Base-by-base conservation (phyloP, 2,113 vertebrate genomes). In the Casuarius casuarius region DNA sequence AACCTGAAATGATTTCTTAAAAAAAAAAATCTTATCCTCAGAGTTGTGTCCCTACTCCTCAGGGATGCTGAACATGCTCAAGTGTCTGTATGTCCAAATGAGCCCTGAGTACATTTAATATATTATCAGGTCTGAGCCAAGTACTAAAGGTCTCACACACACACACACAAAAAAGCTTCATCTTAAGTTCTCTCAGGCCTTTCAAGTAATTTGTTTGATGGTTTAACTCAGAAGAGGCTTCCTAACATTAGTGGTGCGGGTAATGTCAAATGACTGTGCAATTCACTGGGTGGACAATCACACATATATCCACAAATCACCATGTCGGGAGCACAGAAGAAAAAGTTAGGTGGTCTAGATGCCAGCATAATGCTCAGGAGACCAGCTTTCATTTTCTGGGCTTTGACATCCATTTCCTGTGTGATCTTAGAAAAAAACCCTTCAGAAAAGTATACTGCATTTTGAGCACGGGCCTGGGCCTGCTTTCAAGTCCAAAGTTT, bases 1-100 rank as follows among this genome's bases (percentile, higher is more conserved):
- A 95, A 95, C 28, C 14, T 89, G 88, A 87, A 84, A 76, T 40
- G 8, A 86, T 93, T 91, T 72, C 77, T 51, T 86, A 75, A 86
- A 81, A 75, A 81, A 75, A 88, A 84, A 19, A 29, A 70, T 20
- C 40, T 58, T 82, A 46, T 52, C 44, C n/a, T 84, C 85, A 90
- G 65, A 78, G 84, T 92, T 92, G 63, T 76, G 76, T 85, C 51
- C 26, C 33, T 66, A 67, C 28, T 62, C n/a, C 40, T 88, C 29
- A 0, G 4, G 35, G 77, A 88, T 83, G 81, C 87, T 81, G 35
- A 84, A n/a, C 14, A 83, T 48, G 46, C 46, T 87, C 54, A 67
- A 58, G 28, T 52, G 58, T 16, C 40, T 72, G 21, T 74, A 42
- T 58, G 88, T 19, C 33, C 25, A 79, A 42, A 40, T 31, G 40